A percentile compares a stretch with the other conserved stretches of the same genome.
Evolutionary conservation across 2,888 invertebrate genomes (phyloP).

Genomic region (Callosobruchus maculatus): DNA sequence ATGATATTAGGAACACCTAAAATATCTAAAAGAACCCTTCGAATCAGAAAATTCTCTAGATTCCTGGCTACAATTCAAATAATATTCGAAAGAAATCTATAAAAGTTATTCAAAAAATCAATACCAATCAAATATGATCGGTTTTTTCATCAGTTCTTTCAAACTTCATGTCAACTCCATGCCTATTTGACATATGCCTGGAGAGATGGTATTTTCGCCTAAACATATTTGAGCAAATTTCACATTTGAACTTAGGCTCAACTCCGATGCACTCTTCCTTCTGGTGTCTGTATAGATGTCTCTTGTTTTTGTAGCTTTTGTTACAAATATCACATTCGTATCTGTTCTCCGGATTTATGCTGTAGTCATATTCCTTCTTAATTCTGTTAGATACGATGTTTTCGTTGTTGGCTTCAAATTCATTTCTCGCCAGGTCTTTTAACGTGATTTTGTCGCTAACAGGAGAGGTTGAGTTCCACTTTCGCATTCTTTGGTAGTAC

Average conservation of each 20-base stretch:
- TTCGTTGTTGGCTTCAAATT: neutral
- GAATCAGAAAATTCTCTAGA: too few relatives aligned
- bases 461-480: neutral
- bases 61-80: too few relatives aligned
- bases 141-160: neutral
- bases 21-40: too few relatives aligned
- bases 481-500: neutral
- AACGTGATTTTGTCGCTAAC: neutral
- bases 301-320: conserved; percentile 58
- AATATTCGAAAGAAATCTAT: too few relatives aligned
- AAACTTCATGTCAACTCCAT: conserved; percentile 19
- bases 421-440: neutral
- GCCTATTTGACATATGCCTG: conserved; percentile 30
- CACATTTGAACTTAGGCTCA: conserved; percentile 55
- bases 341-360: conserved; percentile 17
- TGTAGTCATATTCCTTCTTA: conserved; percentile 17
- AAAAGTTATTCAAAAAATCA: too few relatives aligned
- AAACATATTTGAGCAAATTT: conserved; percentile 54
- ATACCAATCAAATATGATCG: neutral
- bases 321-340: conserved; percentile 51
- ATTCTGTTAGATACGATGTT: conserved; percentile 1
- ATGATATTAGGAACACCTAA: too few relatives aligned
- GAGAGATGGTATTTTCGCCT: conserved; percentile 37
- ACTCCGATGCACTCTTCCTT: conserved; percentile 58
- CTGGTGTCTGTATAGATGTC: conserved; percentile 57